These are phyloP conservation scores for Lithophane semibrunnea DNA, from an alignment of 2,888 invertebrate species.

Conservation along the genomic window DNA sequence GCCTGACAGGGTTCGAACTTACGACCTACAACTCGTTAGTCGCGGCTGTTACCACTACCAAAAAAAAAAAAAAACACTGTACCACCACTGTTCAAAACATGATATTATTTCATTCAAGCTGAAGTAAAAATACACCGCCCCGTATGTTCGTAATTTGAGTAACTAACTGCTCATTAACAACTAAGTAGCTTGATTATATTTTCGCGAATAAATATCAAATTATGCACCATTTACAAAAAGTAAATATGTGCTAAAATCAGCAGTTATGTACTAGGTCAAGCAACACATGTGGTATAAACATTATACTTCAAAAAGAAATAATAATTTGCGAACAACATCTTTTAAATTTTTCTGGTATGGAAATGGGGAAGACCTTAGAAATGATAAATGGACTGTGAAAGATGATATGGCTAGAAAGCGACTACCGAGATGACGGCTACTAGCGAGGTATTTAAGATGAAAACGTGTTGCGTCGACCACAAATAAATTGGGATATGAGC, in stretches of 20 bases:
- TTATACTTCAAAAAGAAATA: neutral
- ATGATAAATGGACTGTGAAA: neutral
- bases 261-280: constrained; percentile 20
- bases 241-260: constrained; percentile 36
- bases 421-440: neutral
- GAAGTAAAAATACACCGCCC: neutral
- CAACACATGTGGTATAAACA: constrained; percentile 19
- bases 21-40: no score
- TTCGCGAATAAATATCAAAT: constrained; percentile 52
- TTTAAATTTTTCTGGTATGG: neutral
- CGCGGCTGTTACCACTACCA: no score
- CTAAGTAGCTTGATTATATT: constrained; percentile 31
- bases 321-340: neutral
- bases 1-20: no score
- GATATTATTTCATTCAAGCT: neutral
- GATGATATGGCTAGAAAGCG: neutral
- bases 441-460: neutral
- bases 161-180: constrained; percentile 14
- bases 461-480: neutral
- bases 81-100: neutral
- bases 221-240: constrained; percentile 28
- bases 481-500: neutral
- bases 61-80: no score
- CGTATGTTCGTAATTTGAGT: constrained; percentile 24
- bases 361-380: neutral